phyloP scores from a whole-genome alignment of 2,888 invertebrate genomes.

The Agelastica alni region DNA sequence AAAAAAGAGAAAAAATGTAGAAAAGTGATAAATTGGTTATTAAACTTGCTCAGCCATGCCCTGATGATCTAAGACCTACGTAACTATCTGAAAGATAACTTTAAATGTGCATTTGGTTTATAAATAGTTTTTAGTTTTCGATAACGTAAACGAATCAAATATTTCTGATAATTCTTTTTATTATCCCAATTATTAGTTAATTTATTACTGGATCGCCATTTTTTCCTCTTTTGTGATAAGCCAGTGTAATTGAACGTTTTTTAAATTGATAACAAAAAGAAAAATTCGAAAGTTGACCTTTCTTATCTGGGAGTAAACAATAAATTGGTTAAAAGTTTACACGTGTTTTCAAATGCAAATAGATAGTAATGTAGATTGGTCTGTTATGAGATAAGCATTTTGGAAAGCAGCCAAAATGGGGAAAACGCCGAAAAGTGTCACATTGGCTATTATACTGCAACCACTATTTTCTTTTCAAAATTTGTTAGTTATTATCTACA shows the following conservation, averaged over 20 bases:
- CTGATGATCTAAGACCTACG: conserved; percentile 7
- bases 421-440: conserved; percentile 5
- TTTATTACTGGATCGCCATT: conserved; percentile 10
- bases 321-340: conserved; percentile 24
- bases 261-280: conserved; percentile 19
- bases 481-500: conserved; percentile 8
- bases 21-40: too few species aligned
- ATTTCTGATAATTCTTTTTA: conserved; percentile 11
- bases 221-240: conserved; percentile 20
- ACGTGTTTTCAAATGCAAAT: conserved; percentile 19
- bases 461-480: too few species aligned
- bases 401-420: conserved; percentile 18
- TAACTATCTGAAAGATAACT: conserved; percentile 4
- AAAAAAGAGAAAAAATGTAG: too few species aligned
- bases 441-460: too few species aligned
- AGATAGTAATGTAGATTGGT: conserved; percentile 13
- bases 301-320: conserved; percentile 20
- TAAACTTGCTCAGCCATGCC: too few species aligned
- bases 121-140: not conserved
- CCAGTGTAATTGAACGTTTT: conserved; percentile 15
- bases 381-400: conserved; percentile 13
- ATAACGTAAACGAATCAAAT: not conserved
- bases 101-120: conserved; percentile 1
- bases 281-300: conserved; percentile 26
- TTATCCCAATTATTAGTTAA: conserved; percentile 17